Evolutionary conservation across 2,888 invertebrate species (phyloP), one percentile per base, ranked within the genome.

Genomic region (Chouioia cunea): DNA sequence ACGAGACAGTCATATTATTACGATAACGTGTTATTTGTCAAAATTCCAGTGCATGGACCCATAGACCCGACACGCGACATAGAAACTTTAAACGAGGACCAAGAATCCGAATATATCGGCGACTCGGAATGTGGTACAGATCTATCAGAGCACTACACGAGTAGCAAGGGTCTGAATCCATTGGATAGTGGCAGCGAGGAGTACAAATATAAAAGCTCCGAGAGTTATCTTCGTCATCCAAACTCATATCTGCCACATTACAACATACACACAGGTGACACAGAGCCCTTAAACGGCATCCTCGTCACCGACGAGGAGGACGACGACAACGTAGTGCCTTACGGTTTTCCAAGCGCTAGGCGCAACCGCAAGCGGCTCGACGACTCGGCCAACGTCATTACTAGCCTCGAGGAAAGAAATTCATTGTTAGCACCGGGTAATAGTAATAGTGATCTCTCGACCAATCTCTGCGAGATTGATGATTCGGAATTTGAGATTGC

Each of bases 381-480:
- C 74, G 84, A 84, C 73, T 36, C 36, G 36, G 10, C 36, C 36
- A 36, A 91, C 78, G 91, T 92, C 76, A 90, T 92, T 79, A 91
- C 91, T 44, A 90, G 91, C 83, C 87, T 92, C 16, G 93, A 91
- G 83, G 94, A 93, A 85, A 89, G 92, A 75, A 91, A 93, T 86
- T 93, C 93, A 56, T 87, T 93, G 78, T 88, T 93, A 76, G 93
- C 91, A 75, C 91, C 90, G 74, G 88, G 88, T 58, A 89, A 88
- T 15, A 95, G 95, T 79, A 92, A 92, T 85, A 95, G 96, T 86
- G 95, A 95, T 87, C 88, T 95, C 78, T 96, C 96, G 64, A 92
- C 93, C 64, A 92, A 93, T 84, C 89, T 97, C 75, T 97, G 97
- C 88, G 97, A 97, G 88, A 95, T 97, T 81, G 96, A 96, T 86